Evolutionary conservation across 1,140 invertebrate genomes (phyloP), one percentile per base, ranked within the genome.

Genomic region (Drosophila paulistorum): DNA sequence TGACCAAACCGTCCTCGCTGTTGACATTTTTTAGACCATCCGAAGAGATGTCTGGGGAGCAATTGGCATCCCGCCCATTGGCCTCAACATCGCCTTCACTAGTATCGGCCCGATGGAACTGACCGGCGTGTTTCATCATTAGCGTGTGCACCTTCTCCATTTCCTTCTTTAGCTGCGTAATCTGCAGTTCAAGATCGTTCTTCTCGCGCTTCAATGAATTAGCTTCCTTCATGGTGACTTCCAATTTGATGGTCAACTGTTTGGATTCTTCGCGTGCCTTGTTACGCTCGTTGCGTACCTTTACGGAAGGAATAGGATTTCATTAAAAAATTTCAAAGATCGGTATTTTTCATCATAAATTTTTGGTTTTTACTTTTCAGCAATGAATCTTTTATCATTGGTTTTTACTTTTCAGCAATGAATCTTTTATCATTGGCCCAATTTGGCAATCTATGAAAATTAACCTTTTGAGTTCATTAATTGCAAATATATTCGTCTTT

Each of bases 231-330:
- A 95, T 92, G 2, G 95, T 93, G 7, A 94, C 90, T 89, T 98
- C 97, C 60, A 98, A 93, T 92, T 97, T 97, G 17, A 94, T 94
- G 81, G 97, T 94, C 0, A 98, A 91, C 62, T 96, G 94, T 90
- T 98, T 96, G 3, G 95, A 94, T 92, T 98, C 97, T 84, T 98
- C 97, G 41, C 97, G 92, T 0, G 97, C 96, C 92, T 97, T 96
- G 84, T 98, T 98, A 17, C 97, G 93, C 93, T 98, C 97, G 87
- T 95, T 96, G 55, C 96, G 93, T 6, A 97, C 95, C 94, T 30
- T 30, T 0, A 30, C 5, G 6, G 30, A 30, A 30, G 30, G 0
- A 30, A 30, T 30, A 7, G 30, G 30, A 30, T 30, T 30, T 30
- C 5, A 30, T 30, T 30, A 30, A 30, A 30, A 6, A 6, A 7